These are phyloP conservation scores for Trididemnum nubilum DNA, from an alignment of 23 tunicate genomes.

Conservation along the genomic window DNA sequence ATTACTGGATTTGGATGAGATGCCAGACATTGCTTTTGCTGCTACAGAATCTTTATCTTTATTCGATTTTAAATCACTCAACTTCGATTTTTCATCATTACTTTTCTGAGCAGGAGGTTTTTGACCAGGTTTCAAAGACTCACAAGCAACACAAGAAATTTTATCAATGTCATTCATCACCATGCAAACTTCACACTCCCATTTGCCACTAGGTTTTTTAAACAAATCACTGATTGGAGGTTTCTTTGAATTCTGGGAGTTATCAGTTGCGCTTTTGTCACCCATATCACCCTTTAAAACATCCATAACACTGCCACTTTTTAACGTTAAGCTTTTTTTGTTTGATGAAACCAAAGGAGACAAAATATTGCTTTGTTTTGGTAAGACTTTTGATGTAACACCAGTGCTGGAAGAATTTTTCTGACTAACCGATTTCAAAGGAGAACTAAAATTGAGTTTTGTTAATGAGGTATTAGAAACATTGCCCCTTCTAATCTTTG, in stretches of 20 bases:
- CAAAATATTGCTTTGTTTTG: not conserved
- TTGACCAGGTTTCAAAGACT: constrained; percentile 19
- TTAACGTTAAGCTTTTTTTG: not conserved
- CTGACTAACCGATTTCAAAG: not conserved
- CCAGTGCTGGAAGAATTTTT: not conserved
- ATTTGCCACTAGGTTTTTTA: constrained; percentile 2
- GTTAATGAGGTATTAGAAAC: not conserved
- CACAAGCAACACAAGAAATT: constrained; percentile 17
- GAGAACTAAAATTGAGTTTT: not conserved
- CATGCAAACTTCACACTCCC: constrained; percentile 36
- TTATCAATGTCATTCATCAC: constrained; percentile 9
- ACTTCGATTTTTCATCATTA: not conserved
- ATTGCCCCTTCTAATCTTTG: not conserved
- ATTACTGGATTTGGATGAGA: not conserved
- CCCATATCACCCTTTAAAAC: not conserved
- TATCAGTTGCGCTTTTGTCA: not conserved
- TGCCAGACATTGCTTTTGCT: not conserved
- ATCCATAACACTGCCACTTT: constrained; percentile 23
- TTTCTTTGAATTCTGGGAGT: not conserved
- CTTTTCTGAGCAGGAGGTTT: not conserved
- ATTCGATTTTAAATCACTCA: not conserved
- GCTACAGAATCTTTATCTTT: not conserved
- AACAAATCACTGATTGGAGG: constrained; percentile 9
- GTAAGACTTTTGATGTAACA: too few species aligned
- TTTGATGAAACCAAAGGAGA: not conserved